These are phyloP conservation scores for Calliopsis andreniformis DNA, from an alignment of 1,140 invertebrate species.

Conservation along the genomic window DNA sequence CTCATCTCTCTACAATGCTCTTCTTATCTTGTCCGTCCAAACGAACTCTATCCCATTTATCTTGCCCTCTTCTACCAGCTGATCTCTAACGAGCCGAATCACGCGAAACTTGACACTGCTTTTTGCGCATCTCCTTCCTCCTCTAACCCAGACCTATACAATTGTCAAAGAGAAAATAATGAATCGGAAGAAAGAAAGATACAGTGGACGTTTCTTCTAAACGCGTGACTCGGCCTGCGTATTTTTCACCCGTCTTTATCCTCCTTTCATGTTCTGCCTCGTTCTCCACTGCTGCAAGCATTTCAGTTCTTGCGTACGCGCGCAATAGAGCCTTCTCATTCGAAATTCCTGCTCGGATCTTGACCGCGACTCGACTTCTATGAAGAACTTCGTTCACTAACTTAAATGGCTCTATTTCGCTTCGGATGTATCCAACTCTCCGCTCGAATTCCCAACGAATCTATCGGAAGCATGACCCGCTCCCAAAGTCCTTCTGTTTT, in stretches of 20 bases:
- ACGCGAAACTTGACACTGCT: too few relatives aligned
- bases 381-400: background rate
- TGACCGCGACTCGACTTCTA: background rate
- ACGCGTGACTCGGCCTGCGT: constrained; percentile 38
- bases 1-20: background rate
- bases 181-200: too few relatives aligned
- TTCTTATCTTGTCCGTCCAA: constrained; percentile 10
- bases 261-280: constrained; percentile 38
- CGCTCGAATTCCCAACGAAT: too few relatives aligned
- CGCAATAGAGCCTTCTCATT: background rate
- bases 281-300: constrained; percentile 26
- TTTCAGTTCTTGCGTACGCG: background rate
- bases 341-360: background rate
- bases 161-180: too few relatives aligned
- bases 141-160: too few relatives aligned
- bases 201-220: too few relatives aligned
- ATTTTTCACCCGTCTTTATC: constrained; percentile 29
- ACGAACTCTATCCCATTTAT: background rate
- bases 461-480: constrained; percentile 47
- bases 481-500: background rate
- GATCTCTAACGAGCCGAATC: background rate
- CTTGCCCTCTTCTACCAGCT: background rate
- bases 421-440: too few relatives aligned
- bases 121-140: background rate
- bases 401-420: background rate